A percentile compares a stretch with the other conserved stretches of the same genome.
phyloP scores from a whole-genome alignment of 2,797 vertebrate species.

The Xiphorhynchus erythropygius region DNA sequence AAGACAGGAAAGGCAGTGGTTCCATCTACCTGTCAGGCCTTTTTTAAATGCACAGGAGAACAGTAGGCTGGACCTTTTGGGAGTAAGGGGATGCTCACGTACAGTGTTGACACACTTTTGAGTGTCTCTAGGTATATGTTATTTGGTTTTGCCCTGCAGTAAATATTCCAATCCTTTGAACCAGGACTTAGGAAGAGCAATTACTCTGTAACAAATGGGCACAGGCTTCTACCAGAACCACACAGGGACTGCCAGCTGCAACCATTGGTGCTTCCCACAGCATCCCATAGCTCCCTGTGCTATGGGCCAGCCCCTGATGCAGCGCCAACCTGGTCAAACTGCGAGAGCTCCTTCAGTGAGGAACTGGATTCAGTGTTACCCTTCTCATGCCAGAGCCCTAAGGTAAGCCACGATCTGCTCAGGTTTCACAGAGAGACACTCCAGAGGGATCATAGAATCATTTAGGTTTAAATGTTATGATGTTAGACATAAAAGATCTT shows the following conservation, averaged over 20 bases:
- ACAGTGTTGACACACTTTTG: neutral
- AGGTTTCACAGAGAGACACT: neutral
- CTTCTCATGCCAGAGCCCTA: neutral
- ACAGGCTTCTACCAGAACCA: neutral
- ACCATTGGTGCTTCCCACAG: neutral
- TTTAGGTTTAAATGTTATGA: neutral
- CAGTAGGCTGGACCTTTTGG: fast-evolving
- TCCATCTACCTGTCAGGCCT: neutral
- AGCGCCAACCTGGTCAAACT: neutral
- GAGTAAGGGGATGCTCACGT: neutral
- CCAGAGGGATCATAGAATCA: neutral
- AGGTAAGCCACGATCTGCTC: neutral
- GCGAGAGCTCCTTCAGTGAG: neutral
- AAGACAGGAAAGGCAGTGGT: neutral
- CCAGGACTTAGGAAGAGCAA: neutral
- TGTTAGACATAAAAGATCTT: neutral
- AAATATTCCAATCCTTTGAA: neutral
- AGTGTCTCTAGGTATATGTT: neutral
- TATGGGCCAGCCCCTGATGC: neutral
- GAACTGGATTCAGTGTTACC: neutral
- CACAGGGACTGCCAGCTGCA: neutral
- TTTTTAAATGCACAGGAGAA: neutral
- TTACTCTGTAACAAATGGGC: neutral
- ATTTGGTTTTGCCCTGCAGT: neutral
- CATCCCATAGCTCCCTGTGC: neutral